Evolutionary conservation across 2,797 vertebrate genomes (phyloP).

Genomic region (Pangasius macronema): DNA sequence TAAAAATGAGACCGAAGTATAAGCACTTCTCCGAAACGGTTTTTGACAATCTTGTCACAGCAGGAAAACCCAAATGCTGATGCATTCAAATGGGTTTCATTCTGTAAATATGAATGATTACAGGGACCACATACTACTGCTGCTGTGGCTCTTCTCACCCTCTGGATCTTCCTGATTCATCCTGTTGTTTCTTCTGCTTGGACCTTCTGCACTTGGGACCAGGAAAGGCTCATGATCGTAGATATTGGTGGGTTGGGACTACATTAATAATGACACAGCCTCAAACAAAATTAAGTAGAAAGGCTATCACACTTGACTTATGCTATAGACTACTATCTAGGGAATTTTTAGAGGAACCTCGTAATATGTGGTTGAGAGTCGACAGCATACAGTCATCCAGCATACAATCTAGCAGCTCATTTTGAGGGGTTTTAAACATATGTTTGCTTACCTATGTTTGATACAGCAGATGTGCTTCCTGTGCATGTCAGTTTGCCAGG

Average conservation of each 20-base stretch:
- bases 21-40: conserved; percentile 27
- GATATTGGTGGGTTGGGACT: not conserved
- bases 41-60: conserved; percentile 17
- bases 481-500: not conserved
- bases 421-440: not conserved
- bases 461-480: not conserved
- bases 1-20: conserved; percentile 41
- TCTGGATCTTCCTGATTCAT: not conserved
- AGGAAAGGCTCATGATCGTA: not conserved
- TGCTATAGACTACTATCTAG: not conserved
- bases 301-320: not conserved
- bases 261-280: not conserved
- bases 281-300: not conserved
- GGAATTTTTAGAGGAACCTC: not conserved
- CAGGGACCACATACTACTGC: not conserved
- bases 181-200: not conserved
- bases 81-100: conserved; percentile 42
- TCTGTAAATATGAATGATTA: conserved; percentile 1
- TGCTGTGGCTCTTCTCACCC: not conserved
- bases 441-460: not conserved
- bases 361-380: not conserved
- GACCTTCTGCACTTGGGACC: not conserved
- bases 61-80: conserved; percentile 21
- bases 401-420: not conserved
- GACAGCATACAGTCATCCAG: not conserved